Evolutionary conservation across 2,113 vertebrate genomes (phyloP).

Genomic region (Oostethus manadensis): DNA sequence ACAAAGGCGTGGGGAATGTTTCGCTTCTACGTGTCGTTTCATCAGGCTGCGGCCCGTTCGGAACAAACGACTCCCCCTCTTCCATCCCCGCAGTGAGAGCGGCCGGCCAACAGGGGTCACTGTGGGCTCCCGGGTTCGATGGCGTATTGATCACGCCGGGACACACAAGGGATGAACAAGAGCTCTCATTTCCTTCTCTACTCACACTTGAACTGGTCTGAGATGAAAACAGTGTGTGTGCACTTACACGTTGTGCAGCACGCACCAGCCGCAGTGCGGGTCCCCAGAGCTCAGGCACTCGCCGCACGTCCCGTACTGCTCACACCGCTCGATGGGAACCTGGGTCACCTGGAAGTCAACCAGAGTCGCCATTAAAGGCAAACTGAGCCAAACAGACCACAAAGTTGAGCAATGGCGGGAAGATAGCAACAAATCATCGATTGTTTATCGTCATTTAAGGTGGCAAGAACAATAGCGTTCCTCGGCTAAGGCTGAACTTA

Average conservation of each 20-base stretch:
- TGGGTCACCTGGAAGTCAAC: conserved; percentile 79
- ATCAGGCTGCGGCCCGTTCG: not conserved
- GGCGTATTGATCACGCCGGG: not conserved
- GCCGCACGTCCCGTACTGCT: conserved; percentile 91
- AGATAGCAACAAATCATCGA: too few relatives aligned
- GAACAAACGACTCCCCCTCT: not conserved
- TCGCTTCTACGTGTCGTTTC: conserved; percentile 6
- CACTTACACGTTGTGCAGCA: conserved; percentile 95
- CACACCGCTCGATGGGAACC: conserved; percentile 91
- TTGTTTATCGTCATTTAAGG: too few relatives aligned
- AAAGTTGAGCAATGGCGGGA: too few relatives aligned
- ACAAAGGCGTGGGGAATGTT: conserved; percentile 20
- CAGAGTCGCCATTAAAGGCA: not conserved
- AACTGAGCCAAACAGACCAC: too few relatives aligned
- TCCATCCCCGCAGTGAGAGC: conserved; percentile 18
- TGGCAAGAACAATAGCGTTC: too few relatives aligned
- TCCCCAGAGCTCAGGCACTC: conserved; percentile 96
- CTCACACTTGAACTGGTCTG: conserved; percentile 7
- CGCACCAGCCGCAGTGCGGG: conserved; percentile 97
- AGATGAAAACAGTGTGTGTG: conserved; percentile 10
- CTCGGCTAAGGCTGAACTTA: too few relatives aligned
- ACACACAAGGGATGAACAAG: not conserved
- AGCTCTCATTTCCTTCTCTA: conserved; percentile 16
- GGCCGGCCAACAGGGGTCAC: conserved; percentile 59
- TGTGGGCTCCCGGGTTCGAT: conserved; percentile 38